Conservation (phyloP, 2,888 invertebrate genomes). For the Sphaeridia pumilis region DNA sequence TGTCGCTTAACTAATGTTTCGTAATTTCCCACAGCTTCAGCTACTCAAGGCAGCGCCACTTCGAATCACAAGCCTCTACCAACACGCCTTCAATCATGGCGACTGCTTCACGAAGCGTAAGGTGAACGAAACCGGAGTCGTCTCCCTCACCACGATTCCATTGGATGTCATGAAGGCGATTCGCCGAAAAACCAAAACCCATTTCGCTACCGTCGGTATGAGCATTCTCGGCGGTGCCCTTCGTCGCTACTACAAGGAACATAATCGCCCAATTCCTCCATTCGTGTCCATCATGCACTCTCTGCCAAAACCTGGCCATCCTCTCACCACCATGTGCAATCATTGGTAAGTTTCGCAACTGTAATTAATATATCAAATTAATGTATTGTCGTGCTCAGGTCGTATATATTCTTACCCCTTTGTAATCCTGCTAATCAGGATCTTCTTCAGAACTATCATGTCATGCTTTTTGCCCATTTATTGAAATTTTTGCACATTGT, state of each 20-base stretch:
- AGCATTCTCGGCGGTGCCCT: slow-evolving; percentile 28
- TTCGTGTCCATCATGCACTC: slow-evolving; percentile 31
- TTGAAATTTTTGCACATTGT: too few species aligned
- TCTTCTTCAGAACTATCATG: too few species aligned
- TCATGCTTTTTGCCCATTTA: too few species aligned
- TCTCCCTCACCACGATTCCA: slow-evolving; percentile 25
- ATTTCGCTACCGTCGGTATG: slow-evolving; percentile 34
- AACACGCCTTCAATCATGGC: slow-evolving; percentile 22
- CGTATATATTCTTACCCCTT: too few species aligned
- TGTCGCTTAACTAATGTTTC: slow-evolving; percentile 2
- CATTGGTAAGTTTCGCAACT: slow-evolving; percentile 22
- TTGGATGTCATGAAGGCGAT: slow-evolving; percentile 23
- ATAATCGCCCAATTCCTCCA: slow-evolving; percentile 15
- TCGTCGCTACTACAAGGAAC: slow-evolving; percentile 21
- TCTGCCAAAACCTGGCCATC: slow-evolving; percentile 29
- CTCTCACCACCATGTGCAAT: slow-evolving; percentile 27
- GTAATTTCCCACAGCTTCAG: slow-evolving; percentile 14
- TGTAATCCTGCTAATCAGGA: too few species aligned
- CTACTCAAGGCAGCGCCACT: slow-evolving; percentile 18
- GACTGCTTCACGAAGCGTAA: slow-evolving; percentile 28
- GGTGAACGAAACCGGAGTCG: slow-evolving; percentile 21
- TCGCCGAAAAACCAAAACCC: slow-evolving; percentile 21
- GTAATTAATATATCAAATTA: not conserved
- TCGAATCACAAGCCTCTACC: slow-evolving; percentile 20
- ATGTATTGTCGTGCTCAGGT: too few species aligned